Conservation (phyloP, 2,888 invertebrate species). For the Nomada flava region DNA sequence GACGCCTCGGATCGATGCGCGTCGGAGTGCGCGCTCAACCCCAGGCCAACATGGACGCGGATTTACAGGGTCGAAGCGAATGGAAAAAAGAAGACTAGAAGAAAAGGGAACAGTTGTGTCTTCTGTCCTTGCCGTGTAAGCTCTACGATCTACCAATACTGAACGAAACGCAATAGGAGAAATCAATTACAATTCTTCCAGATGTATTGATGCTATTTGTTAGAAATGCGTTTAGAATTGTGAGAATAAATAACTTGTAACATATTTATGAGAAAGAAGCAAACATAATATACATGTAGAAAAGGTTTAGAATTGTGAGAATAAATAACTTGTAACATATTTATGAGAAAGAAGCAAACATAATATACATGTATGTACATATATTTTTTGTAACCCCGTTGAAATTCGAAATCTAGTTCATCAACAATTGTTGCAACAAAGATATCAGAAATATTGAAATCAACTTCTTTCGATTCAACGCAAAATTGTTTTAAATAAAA, state of each 20-base stretch:
- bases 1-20: conserved; percentile 79
- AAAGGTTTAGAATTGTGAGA: too few relatives aligned
- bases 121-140: conserved; percentile 39
- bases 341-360: not conserved
- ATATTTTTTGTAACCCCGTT: too few relatives aligned
- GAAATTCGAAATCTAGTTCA: too few relatives aligned
- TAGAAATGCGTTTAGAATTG: not conserved
- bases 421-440: not conserved
- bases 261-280: not conserved
- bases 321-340: not conserved
- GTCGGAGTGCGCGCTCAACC: conserved; percentile 79
- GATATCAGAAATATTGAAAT: not conserved
- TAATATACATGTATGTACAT: not conserved
- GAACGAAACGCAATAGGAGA: conserved; percentile 8
- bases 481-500: too few relatives aligned
- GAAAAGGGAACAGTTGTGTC: conserved; percentile 54
- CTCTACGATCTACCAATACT: not conserved
- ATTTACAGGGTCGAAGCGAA: conserved; percentile 72
- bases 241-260: not conserved
- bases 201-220: not conserved
- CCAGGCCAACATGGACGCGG: conserved; percentile 76
- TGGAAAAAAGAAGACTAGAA: conserved; percentile 63
- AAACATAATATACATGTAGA: not conserved
- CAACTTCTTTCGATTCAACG: too few relatives aligned
- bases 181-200: not conserved